phyloP scores from a whole-genome alignment of 2,888 invertebrate genomes.

The Protula sp. region DNA sequence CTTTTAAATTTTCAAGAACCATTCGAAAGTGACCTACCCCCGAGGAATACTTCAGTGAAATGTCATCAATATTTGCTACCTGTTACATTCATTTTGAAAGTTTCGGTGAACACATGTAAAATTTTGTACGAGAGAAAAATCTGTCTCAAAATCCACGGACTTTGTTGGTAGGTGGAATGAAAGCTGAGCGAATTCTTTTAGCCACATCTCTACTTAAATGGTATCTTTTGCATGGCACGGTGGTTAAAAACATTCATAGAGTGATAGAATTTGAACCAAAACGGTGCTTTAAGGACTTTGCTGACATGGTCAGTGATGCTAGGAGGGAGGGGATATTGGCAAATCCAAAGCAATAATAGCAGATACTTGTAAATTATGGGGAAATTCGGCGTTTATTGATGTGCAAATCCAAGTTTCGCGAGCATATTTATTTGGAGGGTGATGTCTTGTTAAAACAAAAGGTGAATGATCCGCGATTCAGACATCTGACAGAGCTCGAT shows the following conservation, averaged over 20 bases:
- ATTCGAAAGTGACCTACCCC: too few species aligned
- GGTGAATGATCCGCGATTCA: neutral
- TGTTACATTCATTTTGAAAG: neutral
- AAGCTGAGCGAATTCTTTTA: neutral
- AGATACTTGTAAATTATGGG: slow-evolving; percentile 15
- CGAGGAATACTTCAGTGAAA: neutral
- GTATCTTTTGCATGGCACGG: neutral
- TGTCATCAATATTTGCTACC: neutral
- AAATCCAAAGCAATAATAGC: slow-evolving; percentile 12
- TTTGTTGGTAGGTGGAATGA: slow-evolving; percentile 3
- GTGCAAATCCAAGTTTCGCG: slow-evolving; percentile 3
- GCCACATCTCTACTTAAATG: neutral
- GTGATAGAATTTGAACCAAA: neutral
- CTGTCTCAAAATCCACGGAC: too few species aligned
- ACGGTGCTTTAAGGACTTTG: neutral
- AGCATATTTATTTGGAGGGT: neutral
- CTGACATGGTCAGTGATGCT: slow-evolving; percentile 10
- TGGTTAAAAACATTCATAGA: neutral
- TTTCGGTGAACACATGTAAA: neutral
- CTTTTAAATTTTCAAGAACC: too few species aligned
- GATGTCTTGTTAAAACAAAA: too few species aligned
- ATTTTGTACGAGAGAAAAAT: too few species aligned
- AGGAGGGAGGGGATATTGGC: slow-evolving; percentile 15
- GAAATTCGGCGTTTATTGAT: slow-evolving; percentile 21
- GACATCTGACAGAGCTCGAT: neutral